These are phyloP conservation scores for Tapirus indicus DNA, from an alignment of 2,797 vertebrate species.

Conservation along the genomic window DNA sequence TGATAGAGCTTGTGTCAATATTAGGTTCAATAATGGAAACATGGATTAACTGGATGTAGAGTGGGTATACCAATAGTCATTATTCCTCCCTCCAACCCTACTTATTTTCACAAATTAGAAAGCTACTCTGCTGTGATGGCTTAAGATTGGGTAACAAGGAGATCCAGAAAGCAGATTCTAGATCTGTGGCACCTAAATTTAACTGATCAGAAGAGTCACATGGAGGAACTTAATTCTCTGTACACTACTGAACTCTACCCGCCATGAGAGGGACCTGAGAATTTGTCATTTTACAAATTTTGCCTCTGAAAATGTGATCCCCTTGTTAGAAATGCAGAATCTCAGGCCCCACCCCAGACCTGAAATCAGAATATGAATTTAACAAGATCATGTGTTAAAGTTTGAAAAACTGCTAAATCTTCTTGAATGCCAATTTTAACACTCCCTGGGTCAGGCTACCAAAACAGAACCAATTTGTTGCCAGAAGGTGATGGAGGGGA, in stretches of 20 bases:
- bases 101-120: not conserved
- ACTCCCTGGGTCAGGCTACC: not conserved
- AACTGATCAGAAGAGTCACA: not conserved
- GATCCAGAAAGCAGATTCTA: not conserved
- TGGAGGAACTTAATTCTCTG: not conserved
- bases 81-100: not conserved
- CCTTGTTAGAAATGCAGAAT: not conserved
- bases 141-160: not conserved
- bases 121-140: not conserved
- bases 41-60: not conserved
- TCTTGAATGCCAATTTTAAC: not conserved
- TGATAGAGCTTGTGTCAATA: not conserved
- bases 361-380: not conserved
- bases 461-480: not conserved
- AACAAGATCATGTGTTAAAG: not conserved
- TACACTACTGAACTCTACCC: not conserved
- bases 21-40: not conserved
- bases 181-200: not conserved
- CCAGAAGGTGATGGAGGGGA: not conserved
- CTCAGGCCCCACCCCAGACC: not conserved
- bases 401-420: not conserved
- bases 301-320: not conserved
- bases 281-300: not conserved
- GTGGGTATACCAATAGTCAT: not conserved
- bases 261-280: not conserved